These are phyloP conservation scores for Eucidaris tribuloides DNA, from an alignment of 35 echinoderm and acorn worm genomes.

Conservation along the genomic window DNA sequence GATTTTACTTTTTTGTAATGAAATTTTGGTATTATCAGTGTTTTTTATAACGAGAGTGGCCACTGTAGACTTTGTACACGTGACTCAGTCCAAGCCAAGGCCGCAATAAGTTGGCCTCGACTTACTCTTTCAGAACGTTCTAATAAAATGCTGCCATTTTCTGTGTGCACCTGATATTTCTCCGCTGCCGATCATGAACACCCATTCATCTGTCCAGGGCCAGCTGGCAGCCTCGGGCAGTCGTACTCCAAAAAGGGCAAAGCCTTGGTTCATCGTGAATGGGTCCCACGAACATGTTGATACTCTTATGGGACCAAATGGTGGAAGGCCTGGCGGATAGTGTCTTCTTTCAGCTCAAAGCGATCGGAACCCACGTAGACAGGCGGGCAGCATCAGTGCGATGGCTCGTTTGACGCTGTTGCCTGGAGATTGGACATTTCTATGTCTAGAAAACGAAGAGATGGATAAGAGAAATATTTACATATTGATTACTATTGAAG, in stretches of 20 bases:
- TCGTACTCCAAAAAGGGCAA: constrained; percentile 94
- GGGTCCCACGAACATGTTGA: constrained; percentile 99
- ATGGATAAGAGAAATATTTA: too few species aligned
- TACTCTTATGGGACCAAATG: constrained; percentile 97
- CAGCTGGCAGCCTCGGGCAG: constrained; percentile 96
- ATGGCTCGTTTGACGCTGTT: constrained; percentile 85
- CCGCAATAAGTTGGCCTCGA: too few species aligned
- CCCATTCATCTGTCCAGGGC: constrained; percentile 96
- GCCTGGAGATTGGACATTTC: constrained; percentile 98
- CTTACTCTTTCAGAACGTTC: too few species aligned
- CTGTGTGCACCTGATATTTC: constrained; percentile 96
- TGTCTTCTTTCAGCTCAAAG: constrained; percentile 96
- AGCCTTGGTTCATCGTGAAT: constrained; percentile 97
- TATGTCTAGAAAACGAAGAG: too few species aligned
- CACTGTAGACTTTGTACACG: too few species aligned
- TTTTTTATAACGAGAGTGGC: too few species aligned
- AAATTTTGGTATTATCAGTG: too few species aligned
- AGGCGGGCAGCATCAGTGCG: constrained; percentile 91
- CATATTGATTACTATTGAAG: too few species aligned
- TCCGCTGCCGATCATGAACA: constrained; percentile 94
- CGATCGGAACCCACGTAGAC: constrained; percentile 96
- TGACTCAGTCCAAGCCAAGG: too few species aligned
- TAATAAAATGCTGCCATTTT: too few species aligned
- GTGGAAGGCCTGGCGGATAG: constrained; percentile 90
- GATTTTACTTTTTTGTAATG: too few species aligned